Conservation (phyloP, 2,113 vertebrate species). For the Pycnonotus jocosus region DNA sequence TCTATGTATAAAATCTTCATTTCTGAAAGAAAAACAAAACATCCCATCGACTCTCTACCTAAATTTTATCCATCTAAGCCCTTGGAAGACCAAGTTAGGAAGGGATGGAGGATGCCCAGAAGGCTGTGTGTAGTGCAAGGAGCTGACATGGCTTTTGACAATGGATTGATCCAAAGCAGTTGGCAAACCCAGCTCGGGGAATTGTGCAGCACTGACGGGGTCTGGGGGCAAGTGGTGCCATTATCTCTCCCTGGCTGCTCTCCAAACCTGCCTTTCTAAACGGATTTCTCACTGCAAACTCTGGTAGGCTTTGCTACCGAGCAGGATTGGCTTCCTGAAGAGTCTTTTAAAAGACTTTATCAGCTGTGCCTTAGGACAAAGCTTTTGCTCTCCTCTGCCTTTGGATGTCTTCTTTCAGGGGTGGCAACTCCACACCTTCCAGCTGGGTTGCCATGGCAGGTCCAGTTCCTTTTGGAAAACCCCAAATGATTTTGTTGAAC, state of each 20-base stretch:
- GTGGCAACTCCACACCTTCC: neutral
- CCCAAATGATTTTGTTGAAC: neutral
- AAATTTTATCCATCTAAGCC: neutral
- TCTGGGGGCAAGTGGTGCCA: neutral
- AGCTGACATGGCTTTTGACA: neutral
- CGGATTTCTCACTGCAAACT: neutral
- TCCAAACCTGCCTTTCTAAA: neutral
- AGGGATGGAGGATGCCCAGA: neutral
- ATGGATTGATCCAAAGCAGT: neutral
- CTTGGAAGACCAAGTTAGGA: neutral
- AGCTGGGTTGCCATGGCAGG: neutral
- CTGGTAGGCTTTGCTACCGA: neutral
- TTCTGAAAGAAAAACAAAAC: neutral
- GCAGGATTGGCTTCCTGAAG: neutral
- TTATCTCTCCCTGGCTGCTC: neutral
- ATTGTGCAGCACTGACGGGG: neutral
- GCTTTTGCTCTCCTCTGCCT: neutral
- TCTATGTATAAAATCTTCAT: fast-evolving
- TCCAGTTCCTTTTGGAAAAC: neutral
- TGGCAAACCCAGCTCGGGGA: neutral
- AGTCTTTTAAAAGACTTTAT: neutral
- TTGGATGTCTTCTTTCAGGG: neutral
- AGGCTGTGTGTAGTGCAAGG: neutral
- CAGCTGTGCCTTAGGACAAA: neutral
- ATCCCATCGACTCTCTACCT: too few relatives aligned